phyloP scores from a whole-genome alignment of 1,140 invertebrate species.

The Drosophila novamexicana region DNA sequence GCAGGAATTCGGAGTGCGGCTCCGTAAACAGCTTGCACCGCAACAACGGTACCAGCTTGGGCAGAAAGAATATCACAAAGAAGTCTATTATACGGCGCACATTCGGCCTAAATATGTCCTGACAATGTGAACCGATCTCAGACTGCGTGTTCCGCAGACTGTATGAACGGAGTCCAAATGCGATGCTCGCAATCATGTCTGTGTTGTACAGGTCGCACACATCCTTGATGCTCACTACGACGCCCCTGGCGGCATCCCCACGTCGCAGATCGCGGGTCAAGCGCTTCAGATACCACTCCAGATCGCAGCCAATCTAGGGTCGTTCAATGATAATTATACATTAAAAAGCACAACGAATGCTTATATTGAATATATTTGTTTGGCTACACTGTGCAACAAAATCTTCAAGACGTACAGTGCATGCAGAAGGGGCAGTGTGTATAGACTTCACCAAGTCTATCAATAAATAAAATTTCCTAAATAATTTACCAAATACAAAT shows the following conservation, averaged over 20 bases:
- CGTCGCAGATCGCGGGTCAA: constrained; percentile 67
- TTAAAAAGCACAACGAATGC: too few relatives aligned
- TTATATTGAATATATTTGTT: not conserved
- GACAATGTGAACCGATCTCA: constrained; percentile 84
- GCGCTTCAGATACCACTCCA: constrained; percentile 73
- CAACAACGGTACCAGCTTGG: constrained; percentile 71
- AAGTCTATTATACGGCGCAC: constrained; percentile 86
- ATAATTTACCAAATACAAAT: too few relatives aligned
- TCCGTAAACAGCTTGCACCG: constrained; percentile 66
- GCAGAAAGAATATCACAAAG: constrained; percentile 85
- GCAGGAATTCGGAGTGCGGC: constrained; percentile 73
- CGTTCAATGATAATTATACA: not conserved
- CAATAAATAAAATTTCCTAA: too few relatives aligned
- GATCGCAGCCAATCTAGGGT: constrained; percentile 67
- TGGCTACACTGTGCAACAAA: constrained; percentile 19
- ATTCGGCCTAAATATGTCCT: constrained; percentile 85
- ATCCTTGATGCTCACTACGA: constrained; percentile 84
- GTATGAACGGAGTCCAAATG: constrained; percentile 87
- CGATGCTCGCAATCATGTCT: constrained; percentile 87
- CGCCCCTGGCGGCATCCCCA: constrained; percentile 49
- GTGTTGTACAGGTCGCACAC: constrained; percentile 86
- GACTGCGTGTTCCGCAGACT: constrained; percentile 85
- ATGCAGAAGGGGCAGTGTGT: too few relatives aligned
- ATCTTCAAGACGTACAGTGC: too few relatives aligned
- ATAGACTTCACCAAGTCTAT: too few relatives aligned